A percentile compares a stretch with the other conserved stretches of the same genome.
phyloP scores from a whole-genome alignment of 2,888 invertebrate genomes.

The Penaeus monodon region DNA sequence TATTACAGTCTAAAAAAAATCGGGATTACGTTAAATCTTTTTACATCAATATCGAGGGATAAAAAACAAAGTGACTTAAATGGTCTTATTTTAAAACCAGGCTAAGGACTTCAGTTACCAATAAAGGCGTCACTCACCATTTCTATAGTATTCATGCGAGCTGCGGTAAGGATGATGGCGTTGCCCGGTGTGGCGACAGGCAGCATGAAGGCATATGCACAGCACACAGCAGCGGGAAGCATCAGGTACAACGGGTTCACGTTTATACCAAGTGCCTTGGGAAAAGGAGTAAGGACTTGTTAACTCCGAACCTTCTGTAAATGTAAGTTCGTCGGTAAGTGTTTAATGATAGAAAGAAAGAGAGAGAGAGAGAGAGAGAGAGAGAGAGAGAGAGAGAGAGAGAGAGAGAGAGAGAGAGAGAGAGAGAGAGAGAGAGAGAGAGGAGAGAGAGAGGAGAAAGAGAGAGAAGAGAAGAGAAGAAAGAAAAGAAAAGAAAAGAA shows the following conservation, averaged over 20 bases:
- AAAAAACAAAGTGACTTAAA: too few relatives aligned
- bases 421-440: too few relatives aligned
- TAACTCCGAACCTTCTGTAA: too few relatives aligned
- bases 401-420: background rate
- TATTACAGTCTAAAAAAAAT: too few relatives aligned
- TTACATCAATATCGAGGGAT: too few relatives aligned
- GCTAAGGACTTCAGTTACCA: too few relatives aligned
- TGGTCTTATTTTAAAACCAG: too few relatives aligned
- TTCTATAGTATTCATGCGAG: constrained; percentile 66
- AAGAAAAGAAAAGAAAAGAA: background rate
- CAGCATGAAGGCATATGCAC: constrained; percentile 72
- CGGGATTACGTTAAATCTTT: too few relatives aligned
- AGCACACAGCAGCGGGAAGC: constrained; percentile 71
- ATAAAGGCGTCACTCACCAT: constrained; percentile 65
- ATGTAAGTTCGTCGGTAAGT: too few relatives aligned
- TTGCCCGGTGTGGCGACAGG: constrained; percentile 74
- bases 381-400: too few relatives aligned
- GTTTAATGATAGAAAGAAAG: too few relatives aligned
- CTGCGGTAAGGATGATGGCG: constrained; percentile 71
- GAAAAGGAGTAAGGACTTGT: too few relatives aligned
- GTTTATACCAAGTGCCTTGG: constrained; percentile 68
- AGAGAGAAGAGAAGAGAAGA: background rate
- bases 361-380: background rate
- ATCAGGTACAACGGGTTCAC: constrained; percentile 71
- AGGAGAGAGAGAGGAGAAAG: background rate